These are phyloP conservation scores for Graptemys geographica DNA, from an alignment of 2,797 vertebrate genomes.

Conservation along the genomic window DNA sequence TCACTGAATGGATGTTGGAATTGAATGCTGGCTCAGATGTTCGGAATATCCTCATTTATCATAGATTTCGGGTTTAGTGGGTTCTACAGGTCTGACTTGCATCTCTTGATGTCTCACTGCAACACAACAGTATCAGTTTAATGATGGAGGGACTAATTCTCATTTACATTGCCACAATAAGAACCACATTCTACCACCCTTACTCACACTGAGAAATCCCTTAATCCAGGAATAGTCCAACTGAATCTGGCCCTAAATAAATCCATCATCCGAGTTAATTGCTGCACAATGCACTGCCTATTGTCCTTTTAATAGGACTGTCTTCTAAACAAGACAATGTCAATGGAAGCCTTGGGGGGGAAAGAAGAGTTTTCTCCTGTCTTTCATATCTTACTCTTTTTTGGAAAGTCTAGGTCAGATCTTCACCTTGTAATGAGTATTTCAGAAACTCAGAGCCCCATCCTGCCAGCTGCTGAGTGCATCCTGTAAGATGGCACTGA, in stretches of 20 bases:
- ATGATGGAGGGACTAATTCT: background rate
- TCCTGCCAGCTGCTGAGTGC: background rate
- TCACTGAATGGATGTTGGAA: background rate
- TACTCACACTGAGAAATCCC: background rate
- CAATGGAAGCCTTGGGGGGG: background rate
- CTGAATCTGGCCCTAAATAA: background rate
- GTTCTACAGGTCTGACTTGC: background rate
- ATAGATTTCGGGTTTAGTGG: background rate
- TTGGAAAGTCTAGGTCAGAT: background rate
- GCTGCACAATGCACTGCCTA: background rate
- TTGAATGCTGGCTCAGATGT: background rate
- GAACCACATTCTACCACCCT: background rate
- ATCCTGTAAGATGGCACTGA: background rate
- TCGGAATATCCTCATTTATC: background rate
- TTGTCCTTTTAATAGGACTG: background rate
- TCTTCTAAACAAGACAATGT: background rate
- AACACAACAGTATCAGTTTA: background rate
- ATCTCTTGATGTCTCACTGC: background rate
- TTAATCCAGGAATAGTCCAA: background rate
- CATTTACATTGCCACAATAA: background rate
- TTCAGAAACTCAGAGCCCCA: background rate
- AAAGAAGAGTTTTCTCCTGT: background rate
- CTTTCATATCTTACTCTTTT: background rate
- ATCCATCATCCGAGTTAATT: background rate
- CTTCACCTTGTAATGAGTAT: background rate